Percentiles rank a stretch among this genome's conserved stretches.
Evolutionary conservation across 2,888 invertebrate genomes (phyloP).

Genomic region (Cephus nigrinus): DNA sequence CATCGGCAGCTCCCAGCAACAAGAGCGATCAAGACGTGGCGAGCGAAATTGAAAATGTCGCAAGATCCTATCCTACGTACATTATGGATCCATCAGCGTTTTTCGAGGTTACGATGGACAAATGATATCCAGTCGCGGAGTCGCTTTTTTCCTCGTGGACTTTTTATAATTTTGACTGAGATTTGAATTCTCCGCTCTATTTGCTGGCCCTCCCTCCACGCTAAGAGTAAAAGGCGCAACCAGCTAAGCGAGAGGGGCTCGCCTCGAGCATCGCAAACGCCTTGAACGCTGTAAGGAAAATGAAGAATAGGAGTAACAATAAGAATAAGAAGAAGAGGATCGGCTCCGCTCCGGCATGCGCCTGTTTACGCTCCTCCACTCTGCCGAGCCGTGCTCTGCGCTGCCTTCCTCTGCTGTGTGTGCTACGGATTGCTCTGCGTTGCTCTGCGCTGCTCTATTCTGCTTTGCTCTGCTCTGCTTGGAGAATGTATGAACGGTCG

Average conservation of each 20-base stretch:
- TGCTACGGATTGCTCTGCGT: background rate
- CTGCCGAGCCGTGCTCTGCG: constrained; percentile 17
- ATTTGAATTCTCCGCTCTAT: constrained; percentile 66
- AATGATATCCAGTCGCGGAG: background rate
- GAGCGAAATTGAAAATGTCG: too few species aligned
- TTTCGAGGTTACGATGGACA: background rate
- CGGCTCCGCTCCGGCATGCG: too few species aligned
- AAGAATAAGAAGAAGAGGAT: too few species aligned
- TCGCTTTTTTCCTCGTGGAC: constrained; percentile 9
- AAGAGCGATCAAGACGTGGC: too few species aligned
- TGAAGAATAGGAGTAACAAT: too few species aligned
- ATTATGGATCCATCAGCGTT: too few species aligned
- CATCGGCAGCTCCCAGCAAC: too few species aligned
- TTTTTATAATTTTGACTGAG: constrained; percentile 61
- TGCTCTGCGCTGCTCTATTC: constrained; percentile 32
- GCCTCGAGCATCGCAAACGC: too few species aligned
- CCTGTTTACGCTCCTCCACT: constrained; percentile 19
- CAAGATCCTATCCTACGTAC: too few species aligned
- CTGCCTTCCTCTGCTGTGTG: background rate
- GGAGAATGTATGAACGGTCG: constrained; percentile 61
- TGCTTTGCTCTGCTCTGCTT: constrained; percentile 32
- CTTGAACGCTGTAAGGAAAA: too few species aligned
- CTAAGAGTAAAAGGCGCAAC: constrained; percentile 16
- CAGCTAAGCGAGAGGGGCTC: constrained; percentile 5
- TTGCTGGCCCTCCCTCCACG: constrained; percentile 55